Percentiles rank a stretch among this genome's conserved stretches.
phyloP scores from a whole-genome alignment of 2,113 vertebrate species.

The Petroica traversi region DNA sequence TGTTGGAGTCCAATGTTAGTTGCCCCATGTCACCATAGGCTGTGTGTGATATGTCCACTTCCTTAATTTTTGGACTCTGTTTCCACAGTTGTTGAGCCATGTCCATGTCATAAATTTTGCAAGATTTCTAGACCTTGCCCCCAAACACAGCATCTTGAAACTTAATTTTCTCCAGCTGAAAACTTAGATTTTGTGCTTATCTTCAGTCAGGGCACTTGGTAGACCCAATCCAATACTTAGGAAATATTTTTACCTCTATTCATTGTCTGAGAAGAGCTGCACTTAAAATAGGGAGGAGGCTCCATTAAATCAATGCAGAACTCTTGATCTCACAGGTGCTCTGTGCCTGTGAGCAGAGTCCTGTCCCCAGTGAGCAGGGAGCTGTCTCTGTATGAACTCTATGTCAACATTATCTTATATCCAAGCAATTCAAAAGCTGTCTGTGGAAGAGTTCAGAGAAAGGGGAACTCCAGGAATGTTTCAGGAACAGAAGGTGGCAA shows the following conservation, averaged over 20 bases:
- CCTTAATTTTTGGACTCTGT: not conserved
- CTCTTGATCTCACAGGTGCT: not conserved
- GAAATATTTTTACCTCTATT: not conserved
- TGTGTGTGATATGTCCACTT: not conserved
- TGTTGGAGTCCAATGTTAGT: not conserved
- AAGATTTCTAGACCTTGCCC: not conserved
- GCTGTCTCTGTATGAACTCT: not conserved
- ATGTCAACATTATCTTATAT: not conserved
- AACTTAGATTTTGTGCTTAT: not conserved
- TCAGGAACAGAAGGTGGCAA: not conserved
- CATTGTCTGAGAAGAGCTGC: not conserved
- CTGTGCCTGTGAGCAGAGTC: not conserved
- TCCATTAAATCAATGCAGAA: not conserved
- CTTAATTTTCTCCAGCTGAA: not conserved
- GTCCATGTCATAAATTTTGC: not conserved
- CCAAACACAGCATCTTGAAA: not conserved
- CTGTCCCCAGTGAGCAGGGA: not conserved
- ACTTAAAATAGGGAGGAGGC: not conserved
- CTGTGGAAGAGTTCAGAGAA: not conserved
- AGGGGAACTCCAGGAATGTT: not conserved
- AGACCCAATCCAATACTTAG: not conserved
- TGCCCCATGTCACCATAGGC: not conserved
- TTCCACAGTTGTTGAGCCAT: not conserved
- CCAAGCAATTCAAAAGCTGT: not conserved
- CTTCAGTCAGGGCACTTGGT: not conserved